Evolutionary conservation across 2,113 vertebrate species (phyloP).

Genomic region (Centropus unirufus): DNA sequence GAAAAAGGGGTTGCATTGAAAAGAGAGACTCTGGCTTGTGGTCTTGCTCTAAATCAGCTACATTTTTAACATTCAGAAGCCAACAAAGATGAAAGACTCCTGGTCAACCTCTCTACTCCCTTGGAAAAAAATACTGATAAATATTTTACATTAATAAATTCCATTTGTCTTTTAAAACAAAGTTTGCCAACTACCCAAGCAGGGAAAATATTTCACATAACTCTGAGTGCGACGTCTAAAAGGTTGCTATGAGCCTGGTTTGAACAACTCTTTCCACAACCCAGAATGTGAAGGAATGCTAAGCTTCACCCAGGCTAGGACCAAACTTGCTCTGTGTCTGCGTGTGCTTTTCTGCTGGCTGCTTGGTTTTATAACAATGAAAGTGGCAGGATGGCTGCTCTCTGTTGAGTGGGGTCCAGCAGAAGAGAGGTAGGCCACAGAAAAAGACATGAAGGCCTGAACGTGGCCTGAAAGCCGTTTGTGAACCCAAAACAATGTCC

Average conservation of each 20-base stretch:
- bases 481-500: not conserved
- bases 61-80: conserved; percentile 53
- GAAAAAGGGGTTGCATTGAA: not conserved
- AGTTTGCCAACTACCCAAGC: conserved; percentile 76
- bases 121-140: conserved; percentile 67
- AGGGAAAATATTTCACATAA: conserved; percentile 80
- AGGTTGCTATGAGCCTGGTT: conserved; percentile 63
- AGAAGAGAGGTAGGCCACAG: not conserved
- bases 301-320: not conserved
- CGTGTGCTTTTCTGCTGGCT: not conserved
- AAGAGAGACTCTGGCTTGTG: not conserved
- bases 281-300: conserved; percentile 46
- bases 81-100: conserved; percentile 59
- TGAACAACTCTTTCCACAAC: conserved; percentile 66
- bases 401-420: not conserved
- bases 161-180: conserved; percentile 76
- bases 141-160: conserved; percentile 82
- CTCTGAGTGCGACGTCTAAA: conserved; percentile 51
- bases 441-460: not conserved
- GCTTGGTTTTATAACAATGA: not conserved
- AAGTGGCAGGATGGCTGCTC: not conserved
- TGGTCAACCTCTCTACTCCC: conserved; percentile 30
- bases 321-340: not conserved
- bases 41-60: conserved; percentile 21
- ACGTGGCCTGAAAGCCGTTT: not conserved